Conservation (phyloP, 2,797 vertebrate species). For the Sphaeramia orbicularis region DNA sequence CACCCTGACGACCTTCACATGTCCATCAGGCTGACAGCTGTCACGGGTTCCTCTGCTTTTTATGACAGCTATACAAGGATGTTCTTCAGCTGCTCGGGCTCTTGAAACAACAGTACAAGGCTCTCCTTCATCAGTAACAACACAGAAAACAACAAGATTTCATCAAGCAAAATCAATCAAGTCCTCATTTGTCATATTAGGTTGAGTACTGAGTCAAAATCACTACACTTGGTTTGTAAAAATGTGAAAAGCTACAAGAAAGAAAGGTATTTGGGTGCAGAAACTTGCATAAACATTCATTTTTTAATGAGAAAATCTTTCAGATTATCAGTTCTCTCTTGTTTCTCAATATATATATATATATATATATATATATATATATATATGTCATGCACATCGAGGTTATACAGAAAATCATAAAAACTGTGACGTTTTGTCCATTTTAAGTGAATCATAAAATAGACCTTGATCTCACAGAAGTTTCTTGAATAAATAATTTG, state of each 20-base stretch:
- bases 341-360: too few relatives aligned
- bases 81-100: slow-evolving; percentile 11
- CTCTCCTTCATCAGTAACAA: not conserved
- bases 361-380: too few relatives aligned
- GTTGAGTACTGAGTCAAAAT: not conserved
- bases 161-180: not conserved
- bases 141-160: not conserved
- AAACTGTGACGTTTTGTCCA: too few relatives aligned
- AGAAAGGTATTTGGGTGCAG: too few relatives aligned
- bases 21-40: slow-evolving; percentile 49
- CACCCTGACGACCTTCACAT: slow-evolving; percentile 27
- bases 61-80: slow-evolving; percentile 23
- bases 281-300: too few relatives aligned
- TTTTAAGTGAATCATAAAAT: not conserved
- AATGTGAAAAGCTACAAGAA: too few relatives aligned
- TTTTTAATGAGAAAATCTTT: too few relatives aligned
- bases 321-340: too few relatives aligned
- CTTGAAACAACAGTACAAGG: not conserved
- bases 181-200: not conserved
- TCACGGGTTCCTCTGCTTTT: slow-evolving; percentile 20
- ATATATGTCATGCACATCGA: too few relatives aligned
- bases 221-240: not conserved
- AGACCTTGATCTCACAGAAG: not conserved
- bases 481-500: slow-evolving; percentile 4
- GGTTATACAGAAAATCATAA: too few relatives aligned